A percentile compares a stretch with the other conserved stretches of the same genome.
Evolutionary conservation across 1,140 invertebrate species (phyloP).

Genomic region (Goniozus legneri): DNA sequence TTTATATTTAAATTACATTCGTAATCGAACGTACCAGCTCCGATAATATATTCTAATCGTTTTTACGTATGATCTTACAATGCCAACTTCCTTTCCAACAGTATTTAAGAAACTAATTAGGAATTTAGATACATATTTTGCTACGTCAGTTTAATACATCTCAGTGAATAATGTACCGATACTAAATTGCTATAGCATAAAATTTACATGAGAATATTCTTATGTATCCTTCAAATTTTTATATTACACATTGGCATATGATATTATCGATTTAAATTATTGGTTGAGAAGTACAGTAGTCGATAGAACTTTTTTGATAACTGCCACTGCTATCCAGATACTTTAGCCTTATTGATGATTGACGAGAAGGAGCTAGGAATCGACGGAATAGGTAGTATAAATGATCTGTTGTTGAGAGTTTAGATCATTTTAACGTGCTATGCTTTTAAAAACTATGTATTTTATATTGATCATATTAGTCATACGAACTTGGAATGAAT

Average conservation of each 20-base stretch:
- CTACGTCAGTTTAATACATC: slow-evolving; percentile 14
- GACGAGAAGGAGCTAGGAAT: background rate
- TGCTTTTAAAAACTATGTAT: too few species aligned
- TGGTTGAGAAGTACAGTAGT: background rate
- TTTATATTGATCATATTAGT: too few species aligned
- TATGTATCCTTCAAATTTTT: background rate
- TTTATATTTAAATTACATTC: too few species aligned
- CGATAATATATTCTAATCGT: too few species aligned
- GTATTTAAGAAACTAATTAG: slow-evolving; percentile 15
- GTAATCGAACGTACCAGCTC: too few species aligned
- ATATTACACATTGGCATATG: background rate
- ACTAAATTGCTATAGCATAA: background rate
- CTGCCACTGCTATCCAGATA: slow-evolving; percentile 19
- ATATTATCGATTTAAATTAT: background rate
- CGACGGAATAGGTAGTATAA: background rate
- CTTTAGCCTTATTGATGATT: slow-evolving; percentile 9
- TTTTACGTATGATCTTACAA: too few species aligned
- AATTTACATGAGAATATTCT: background rate
- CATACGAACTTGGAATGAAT: too few species aligned
- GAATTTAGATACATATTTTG: slow-evolving; percentile 40
- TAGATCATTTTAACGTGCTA: too few species aligned
- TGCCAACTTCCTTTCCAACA: too few species aligned
- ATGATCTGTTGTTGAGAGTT: too few species aligned
- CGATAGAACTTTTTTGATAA: slow-evolving; percentile 12
- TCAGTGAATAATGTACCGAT: background rate